Evolutionary conservation across 2,797 vertebrate species (phyloP).

Genomic region (Lindbergichthys nudifrons): DNA sequence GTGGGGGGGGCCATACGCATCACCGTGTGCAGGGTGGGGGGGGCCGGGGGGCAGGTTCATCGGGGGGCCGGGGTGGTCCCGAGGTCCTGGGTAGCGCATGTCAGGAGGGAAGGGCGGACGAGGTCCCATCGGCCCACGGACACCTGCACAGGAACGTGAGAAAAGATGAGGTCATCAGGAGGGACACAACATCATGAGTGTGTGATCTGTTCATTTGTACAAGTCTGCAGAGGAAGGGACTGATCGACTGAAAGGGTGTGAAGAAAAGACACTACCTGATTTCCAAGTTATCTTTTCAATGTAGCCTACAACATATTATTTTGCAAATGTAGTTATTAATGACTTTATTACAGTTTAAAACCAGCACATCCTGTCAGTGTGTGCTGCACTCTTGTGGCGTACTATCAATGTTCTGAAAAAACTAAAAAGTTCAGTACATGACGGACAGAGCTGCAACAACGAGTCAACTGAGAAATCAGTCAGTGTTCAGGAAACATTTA

Average conservation of each 20-base stretch:
- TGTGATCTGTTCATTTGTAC: neutral
- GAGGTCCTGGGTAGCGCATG: slow-evolving; percentile 81
- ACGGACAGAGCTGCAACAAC: no score
- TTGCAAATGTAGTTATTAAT: neutral
- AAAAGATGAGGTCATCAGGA: neutral
- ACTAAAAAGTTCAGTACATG: neutral
- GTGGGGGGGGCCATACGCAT: slow-evolving; percentile 51
- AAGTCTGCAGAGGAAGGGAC: neutral
- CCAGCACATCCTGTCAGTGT: neutral
- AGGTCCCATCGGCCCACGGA: slow-evolving; percentile 81
- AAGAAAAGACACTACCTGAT: no score
- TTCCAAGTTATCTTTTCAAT: no score
- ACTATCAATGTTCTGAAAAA: neutral
- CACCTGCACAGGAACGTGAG: slow-evolving; percentile 37
- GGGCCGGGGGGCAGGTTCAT: slow-evolving; percentile 80
- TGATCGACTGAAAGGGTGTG: no score
- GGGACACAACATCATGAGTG: neutral
- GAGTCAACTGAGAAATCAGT: no score
- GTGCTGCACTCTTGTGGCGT: neutral
- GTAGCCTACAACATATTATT: neutral
- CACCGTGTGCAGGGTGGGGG: slow-evolving; percentile 50
- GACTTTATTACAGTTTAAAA: neutral
- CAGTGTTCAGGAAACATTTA: no score
- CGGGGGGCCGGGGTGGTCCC: slow-evolving; percentile 78
- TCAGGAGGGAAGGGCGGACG: slow-evolving; percentile 74